Evolutionary conservation across 2,888 invertebrate genomes (phyloP), one percentile per base, ranked within the genome.

Genomic region (Meandrusa payeni): DNA sequence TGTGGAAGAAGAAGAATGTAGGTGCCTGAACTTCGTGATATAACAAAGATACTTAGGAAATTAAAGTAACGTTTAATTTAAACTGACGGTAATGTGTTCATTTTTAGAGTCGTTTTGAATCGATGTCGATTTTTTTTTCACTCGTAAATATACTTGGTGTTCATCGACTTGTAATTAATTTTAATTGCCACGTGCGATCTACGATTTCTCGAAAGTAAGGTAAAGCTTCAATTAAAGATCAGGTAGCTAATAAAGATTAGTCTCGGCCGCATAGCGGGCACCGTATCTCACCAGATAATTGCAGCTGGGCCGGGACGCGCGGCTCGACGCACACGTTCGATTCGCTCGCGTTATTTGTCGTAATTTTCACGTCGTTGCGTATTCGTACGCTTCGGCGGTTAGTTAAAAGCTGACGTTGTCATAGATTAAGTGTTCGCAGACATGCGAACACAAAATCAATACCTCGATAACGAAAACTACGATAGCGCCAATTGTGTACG

Each of bases 321-420:
- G 70, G 72, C 66, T 52, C 53, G 52, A 54, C 57, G 61, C 60
- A 55, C 61, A 55, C 31, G 24, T 26, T 59, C 44, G 33, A 48
- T 58, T 52, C 37, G 49, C 50, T 65, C 50, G 64, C 69, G 62
- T 72, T 69, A 10, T 75, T 72, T 67, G 70, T 69, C 64, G 78
- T 76, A 80, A 82, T 82, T 81, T 82, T 78, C 80, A 78, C 80
- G 73, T 81, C 76, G 77, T 79, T 80, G 77, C 60, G 64, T 57
- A 66, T 76, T 69, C 69, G 69, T 58, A 26, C 31, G 58, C 60
- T 58, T 57, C 27, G 59, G 63, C 69, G 73, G 74, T 69, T 61
- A 65, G 61, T 73, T 78, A 69, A 76, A 78, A 76, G 76, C 60
- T 60, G 10, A 26, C 26, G n/a, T 27, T 43, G 52, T 43, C 74